phyloP scores from a whole-genome alignment of 2,888 invertebrate species.

The Lycocerus yunnanus region DNA sequence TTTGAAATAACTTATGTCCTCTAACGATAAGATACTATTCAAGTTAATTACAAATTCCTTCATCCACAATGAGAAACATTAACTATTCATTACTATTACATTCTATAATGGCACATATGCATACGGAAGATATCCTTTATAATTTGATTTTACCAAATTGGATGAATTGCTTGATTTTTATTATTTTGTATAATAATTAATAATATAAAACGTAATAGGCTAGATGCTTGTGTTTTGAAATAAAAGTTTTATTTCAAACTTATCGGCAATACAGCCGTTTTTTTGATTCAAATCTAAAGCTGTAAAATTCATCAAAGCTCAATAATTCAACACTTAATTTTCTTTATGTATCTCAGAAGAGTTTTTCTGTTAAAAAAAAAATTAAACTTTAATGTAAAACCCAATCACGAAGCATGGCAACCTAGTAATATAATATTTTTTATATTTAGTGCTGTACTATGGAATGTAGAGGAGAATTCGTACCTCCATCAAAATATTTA shows the following conservation, averaged over 20 bases:
- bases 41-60: constrained; percentile 11
- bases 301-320: too few relatives aligned
- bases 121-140: not conserved
- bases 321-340: too few relatives aligned
- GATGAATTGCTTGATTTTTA: not conserved
- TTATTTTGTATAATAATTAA: not conserved
- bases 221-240: not conserved
- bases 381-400: too few relatives aligned
- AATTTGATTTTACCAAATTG: not conserved
- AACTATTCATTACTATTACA: not conserved
- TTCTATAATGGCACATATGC: not conserved
- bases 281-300: not conserved
- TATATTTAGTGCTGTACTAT: too few relatives aligned
- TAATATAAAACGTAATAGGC: not conserved
- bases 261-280: not conserved
- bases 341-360: too few relatives aligned
- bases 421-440: too few relatives aligned
- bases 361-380: too few relatives aligned
- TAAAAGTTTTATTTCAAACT: too few relatives aligned
- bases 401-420: too few relatives aligned
- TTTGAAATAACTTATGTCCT: not conserved
- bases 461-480: not conserved
- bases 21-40: constrained; percentile 1
- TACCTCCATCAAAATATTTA: not conserved
- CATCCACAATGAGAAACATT: not conserved